A percentile compares a stretch with the other conserved stretches of the same genome.
phyloP scores from a whole-genome alignment of 2,113 vertebrate genomes.

The Steatornis caripensis region DNA sequence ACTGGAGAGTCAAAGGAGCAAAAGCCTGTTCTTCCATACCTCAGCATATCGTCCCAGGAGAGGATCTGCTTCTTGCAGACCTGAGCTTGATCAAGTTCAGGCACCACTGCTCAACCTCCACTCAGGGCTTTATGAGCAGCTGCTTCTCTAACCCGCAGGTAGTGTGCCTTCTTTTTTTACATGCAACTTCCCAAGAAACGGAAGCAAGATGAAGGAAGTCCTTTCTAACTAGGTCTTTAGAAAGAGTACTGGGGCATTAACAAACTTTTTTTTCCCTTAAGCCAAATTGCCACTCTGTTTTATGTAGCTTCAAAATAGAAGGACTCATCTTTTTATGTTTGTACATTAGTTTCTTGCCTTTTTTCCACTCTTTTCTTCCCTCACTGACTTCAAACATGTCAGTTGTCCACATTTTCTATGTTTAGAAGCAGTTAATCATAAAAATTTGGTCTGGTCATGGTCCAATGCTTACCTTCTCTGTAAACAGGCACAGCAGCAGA shows the following conservation, averaged over 20 bases:
- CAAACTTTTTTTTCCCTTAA: neutral
- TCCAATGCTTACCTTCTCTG: constrained; percentile 54
- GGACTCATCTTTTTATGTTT: neutral
- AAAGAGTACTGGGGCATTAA: neutral
- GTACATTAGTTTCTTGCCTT: neutral
- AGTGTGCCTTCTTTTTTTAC: fast-evolving
- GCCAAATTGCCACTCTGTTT: neutral
- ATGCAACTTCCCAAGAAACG: neutral
- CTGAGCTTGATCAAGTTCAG: neutral
- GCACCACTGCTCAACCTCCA: neutral
- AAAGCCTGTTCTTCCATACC: neutral
- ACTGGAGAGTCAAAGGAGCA: neutral
- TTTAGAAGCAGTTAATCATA: neutral
- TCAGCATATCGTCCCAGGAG: neutral
- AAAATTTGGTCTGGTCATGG: neutral
- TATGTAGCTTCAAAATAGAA: neutral
- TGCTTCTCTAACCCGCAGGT: neutral
- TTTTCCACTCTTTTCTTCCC: neutral
- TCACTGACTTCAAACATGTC: neutral
- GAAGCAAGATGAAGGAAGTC: neutral
- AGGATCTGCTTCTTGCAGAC: neutral
- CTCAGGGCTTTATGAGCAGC: fast-evolving
- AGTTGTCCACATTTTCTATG: neutral
- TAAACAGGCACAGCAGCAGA: constrained; percentile 26
- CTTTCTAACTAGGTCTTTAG: neutral